Evolutionary conservation across 2,113 vertebrate genomes (phyloP).

Genomic region (Xenopus borealis): DNA sequence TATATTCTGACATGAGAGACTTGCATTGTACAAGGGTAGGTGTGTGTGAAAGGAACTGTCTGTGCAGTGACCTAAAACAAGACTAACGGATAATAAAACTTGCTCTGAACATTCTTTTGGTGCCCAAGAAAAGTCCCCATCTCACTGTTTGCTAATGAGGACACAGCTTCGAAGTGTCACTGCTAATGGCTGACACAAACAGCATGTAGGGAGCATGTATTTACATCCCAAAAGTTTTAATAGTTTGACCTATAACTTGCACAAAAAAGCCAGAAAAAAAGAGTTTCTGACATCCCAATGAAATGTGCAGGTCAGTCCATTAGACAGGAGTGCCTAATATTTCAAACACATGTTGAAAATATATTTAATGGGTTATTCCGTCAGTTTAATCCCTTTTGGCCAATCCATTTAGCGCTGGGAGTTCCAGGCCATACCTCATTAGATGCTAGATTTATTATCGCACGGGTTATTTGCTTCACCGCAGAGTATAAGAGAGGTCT

Average conservation of each 20-base stretch:
- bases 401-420: background rate
- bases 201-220: conserved; percentile 25
- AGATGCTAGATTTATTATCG: background rate
- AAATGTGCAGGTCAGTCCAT: conserved; percentile 12
- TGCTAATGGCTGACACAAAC: conserved; percentile 44
- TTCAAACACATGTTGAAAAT: conserved; percentile 7
- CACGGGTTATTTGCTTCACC: background rate
- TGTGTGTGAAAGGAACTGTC: conserved; percentile 26
- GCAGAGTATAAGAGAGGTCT: background rate
- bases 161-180: conserved; percentile 43
- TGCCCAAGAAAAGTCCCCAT: conserved; percentile 17
- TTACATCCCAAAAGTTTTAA: conserved; percentile 44
- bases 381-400: background rate
- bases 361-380: background rate
- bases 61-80: conserved; percentile 23
- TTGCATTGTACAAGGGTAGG: conserved; percentile 14
- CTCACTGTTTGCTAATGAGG: conserved; percentile 37
- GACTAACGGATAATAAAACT: conserved; percentile 24
- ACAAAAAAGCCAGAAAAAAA: conserved; percentile 9
- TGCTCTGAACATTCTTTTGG: conserved; percentile 7
- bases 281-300: conserved; percentile 26
- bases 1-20: background rate
- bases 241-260: conserved; percentile 45
- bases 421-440: background rate
- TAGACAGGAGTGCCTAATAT: conserved; percentile 37